Base-by-base conservation (phyloP, 2,113 vertebrate genomes). In the Xyliphius kryptos region DNA sequence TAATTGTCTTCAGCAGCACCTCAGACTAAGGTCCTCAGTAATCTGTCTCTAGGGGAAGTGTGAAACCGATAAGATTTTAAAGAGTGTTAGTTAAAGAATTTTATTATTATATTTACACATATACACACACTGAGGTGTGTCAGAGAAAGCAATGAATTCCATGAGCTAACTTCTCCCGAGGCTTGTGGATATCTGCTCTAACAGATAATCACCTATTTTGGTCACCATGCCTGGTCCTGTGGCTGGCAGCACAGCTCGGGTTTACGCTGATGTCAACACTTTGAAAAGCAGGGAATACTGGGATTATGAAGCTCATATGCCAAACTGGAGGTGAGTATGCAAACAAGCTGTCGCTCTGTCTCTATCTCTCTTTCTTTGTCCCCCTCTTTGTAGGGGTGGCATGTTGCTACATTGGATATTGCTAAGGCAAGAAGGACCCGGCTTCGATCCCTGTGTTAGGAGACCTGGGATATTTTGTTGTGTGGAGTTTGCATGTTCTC, bases 211-310 rank as follows among this genome's bases (percentile, higher is more conserved):
- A 5, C n/a, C 44, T 10, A 40, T 56, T 43, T 44, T 16, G 80
- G 82, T 75, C 87, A 90, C 89, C 77, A 95, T 95, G 94, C 93
- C 93, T 81, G 93, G 92, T 81, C 90, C 92, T 68, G 90, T 90
- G 80, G 90, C 90, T 76, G 91, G 91, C 82, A 95, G 93, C 87
- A 91, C 91, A 83, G 89, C 93, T 85, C 91, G 92, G 84, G 92
- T 95, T 54, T 97, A 97, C 84, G 90, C 91, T 77, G 93, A 97
- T 71, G 91, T 94, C 80, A 97, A 97, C 90, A 93, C 91, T 75
- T 85, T 92, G 86, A 92, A 93, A 85, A 94, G 92, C 89, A 85
- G 91, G 78, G 94, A 97, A 69, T 97, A 96, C 83, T 97, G 93
- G 94, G 94, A 97, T 87, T 97, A 97, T n/a, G 94, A 97, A 61